These are phyloP conservation scores for Amblyopsis hoosieri DNA, from an alignment of 2,797 vertebrate genomes.

Conservation along the genomic window DNA sequence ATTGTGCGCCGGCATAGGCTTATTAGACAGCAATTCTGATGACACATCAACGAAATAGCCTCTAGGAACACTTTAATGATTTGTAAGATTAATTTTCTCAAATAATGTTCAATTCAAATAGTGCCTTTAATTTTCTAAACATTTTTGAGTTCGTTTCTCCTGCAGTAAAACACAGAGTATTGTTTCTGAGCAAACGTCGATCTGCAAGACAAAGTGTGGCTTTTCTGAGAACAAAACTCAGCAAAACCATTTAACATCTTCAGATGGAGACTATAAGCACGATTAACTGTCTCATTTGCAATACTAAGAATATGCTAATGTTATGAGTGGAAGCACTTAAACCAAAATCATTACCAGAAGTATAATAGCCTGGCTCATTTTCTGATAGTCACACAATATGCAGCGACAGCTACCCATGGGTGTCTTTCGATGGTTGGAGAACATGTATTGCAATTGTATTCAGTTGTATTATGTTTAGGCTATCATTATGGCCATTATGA, in stretches of 20 bases:
- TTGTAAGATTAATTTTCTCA: background rate
- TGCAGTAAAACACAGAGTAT: conserved; percentile 12
- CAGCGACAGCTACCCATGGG: too few species aligned
- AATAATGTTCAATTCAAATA: too few species aligned
- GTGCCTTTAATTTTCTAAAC: background rate
- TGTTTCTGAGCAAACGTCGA: conserved; percentile 3
- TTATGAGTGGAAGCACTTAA: conserved; percentile 9
- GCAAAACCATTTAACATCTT: conserved; percentile 39
- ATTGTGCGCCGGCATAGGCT: too few species aligned
- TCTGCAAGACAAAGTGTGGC: conserved; percentile 51
- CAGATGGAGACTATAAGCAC: conserved; percentile 31
- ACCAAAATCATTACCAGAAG: conserved; percentile 17
- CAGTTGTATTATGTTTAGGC: too few species aligned
- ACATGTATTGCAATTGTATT: too few species aligned
- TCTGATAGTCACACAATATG: background rate
- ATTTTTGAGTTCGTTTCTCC: conserved; percentile 4
- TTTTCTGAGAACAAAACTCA: conserved; percentile 44
- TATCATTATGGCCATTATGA: too few species aligned
- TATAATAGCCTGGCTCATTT: background rate
- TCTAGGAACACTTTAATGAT: background rate
- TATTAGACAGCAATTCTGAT: background rate
- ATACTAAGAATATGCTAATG: conserved; percentile 34
- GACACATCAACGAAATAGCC: background rate
- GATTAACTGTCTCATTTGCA: conserved; percentile 52
- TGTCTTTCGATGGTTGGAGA: too few species aligned